phyloP scores from a whole-genome alignment of 2,888 invertebrate genomes.

The Minunthozetes semirufus region DNA sequence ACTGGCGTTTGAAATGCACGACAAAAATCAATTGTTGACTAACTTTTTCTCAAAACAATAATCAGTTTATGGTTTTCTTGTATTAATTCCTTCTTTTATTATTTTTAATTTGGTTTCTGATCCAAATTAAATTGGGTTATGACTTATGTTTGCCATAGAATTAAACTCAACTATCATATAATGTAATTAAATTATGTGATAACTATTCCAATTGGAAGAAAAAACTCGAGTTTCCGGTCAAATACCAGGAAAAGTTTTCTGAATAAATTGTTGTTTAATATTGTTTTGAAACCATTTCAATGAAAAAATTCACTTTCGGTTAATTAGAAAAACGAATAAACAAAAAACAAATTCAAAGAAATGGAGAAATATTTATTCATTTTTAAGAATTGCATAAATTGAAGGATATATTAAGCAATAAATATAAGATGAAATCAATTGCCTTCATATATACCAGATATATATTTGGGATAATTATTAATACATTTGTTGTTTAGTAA shows the following conservation, averaged over 20 bases:
- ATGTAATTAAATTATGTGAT: not conserved
- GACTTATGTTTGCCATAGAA: not conserved
- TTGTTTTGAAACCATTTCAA: not conserved
- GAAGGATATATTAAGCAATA: constrained; percentile 21
- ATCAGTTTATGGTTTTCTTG: no score
- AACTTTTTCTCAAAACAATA: no score
- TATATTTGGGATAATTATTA: not conserved
- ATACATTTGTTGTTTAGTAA: not conserved
- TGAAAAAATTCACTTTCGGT: not conserved
- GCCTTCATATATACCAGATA: no score
- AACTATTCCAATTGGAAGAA: not conserved
- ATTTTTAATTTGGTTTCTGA: not conserved
- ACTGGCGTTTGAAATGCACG: no score
- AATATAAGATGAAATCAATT: not conserved
- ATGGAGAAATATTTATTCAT: not conserved
- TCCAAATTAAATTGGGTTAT: constrained; percentile 18
- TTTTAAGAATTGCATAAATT: not conserved
- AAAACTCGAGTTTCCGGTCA: constrained; percentile 1
- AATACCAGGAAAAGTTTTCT: not conserved
- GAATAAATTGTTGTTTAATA: not conserved
- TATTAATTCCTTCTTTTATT: no score
- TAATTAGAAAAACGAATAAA: not conserved
- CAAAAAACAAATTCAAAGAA: not conserved
- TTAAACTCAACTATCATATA: not conserved
- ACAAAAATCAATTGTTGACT: no score